These are phyloP conservation scores for Leucoraja erinaceus DNA, from an alignment of 2,113 vertebrate genomes.

Conservation along the genomic window DNA sequence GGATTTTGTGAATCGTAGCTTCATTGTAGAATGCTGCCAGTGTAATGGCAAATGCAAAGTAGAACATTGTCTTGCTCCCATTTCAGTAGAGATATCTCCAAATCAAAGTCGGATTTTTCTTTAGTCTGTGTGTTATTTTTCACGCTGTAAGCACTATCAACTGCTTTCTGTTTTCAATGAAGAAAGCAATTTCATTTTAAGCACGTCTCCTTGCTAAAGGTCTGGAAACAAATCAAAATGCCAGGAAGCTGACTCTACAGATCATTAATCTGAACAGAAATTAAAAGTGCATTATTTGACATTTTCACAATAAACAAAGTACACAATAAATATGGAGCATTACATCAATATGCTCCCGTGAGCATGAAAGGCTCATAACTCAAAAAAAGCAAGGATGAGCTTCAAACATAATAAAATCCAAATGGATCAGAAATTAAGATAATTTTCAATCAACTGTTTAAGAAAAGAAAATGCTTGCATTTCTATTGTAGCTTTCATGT, in stretches of 20 bases:
- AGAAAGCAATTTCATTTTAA: constrained; percentile 27
- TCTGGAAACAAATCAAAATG: constrained; percentile 34
- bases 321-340: neutral
- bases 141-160: neutral
- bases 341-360: constrained; percentile 17
- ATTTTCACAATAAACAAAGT: constrained; percentile 35
- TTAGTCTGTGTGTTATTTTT: constrained; percentile 1
- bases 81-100: neutral
- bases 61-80: neutral
- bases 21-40: neutral
- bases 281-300: constrained; percentile 36
- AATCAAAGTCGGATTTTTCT: neutral
- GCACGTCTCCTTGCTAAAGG: constrained; percentile 17
- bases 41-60: neutral
- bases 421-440: constrained; percentile 13
- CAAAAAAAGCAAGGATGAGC: constrained; percentile 6
- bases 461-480: no score
- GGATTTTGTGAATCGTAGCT: neutral
- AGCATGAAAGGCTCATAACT: constrained; percentile 25
- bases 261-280: constrained; percentile 36
- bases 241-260: constrained; percentile 25
- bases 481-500: no score
- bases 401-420: neutral
- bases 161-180: neutral
- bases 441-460: neutral